A percentile compares a stretch with the other conserved stretches of the same genome.
Conservation (phyloP, 2,888 invertebrate species). For the Heteromurus nitidus region DNA sequence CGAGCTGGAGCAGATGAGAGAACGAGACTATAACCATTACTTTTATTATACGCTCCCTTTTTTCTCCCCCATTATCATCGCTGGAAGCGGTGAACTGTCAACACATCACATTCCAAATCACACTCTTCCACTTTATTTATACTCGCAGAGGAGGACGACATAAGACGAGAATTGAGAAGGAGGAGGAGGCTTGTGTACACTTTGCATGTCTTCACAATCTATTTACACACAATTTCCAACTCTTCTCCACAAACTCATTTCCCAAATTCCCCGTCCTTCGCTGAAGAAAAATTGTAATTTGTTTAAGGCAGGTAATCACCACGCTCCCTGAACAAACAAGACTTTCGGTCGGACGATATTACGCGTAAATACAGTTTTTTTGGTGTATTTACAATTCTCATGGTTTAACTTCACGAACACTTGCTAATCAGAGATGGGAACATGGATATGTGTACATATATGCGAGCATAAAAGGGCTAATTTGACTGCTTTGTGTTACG, state of each 20-base stretch:
- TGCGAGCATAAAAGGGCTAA: background rate
- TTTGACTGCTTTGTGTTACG: background rate
- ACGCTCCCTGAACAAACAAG: background rate
- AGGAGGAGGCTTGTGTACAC: background rate
- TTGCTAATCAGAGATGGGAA: too few relatives aligned
- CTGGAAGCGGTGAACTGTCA: constrained; percentile 36
- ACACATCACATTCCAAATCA: constrained; percentile 23
- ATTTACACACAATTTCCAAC: background rate
- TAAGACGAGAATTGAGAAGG: too few relatives aligned
- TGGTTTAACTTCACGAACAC: background rate
- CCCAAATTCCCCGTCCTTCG: too few relatives aligned
- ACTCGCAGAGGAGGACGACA: too few relatives aligned
- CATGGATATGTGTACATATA: too few relatives aligned
- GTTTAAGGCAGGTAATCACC: background rate
- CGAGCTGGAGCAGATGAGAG: too few relatives aligned
- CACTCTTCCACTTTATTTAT: too few relatives aligned
- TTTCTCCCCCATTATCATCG: background rate
- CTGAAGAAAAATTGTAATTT: background rate
- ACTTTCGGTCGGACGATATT: background rate
- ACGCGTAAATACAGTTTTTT: background rate
- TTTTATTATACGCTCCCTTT: constrained; percentile 10
- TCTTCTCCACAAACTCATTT: background rate
- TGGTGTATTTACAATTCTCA: background rate
- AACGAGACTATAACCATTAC: background rate
- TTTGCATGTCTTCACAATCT: too few relatives aligned